Conservation (phyloP, 2,113 vertebrate species). For the Heterochromis multidens region DNA sequence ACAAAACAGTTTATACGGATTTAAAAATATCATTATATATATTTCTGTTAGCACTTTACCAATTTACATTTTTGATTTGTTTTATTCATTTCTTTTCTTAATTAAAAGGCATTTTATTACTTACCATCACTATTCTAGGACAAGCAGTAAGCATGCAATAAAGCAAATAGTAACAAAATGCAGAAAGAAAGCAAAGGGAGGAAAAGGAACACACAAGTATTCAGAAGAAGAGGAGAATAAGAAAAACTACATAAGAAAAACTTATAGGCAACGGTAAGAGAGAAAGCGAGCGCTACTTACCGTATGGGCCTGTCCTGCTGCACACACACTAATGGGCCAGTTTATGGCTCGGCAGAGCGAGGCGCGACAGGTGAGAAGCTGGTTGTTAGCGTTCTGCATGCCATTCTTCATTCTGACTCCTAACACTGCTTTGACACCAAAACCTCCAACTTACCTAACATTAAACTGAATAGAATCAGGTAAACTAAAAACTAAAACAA, state of each 20-base stretch:
- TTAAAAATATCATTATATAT: not conserved
- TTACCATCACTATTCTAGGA: constrained; percentile 40
- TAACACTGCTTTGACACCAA: constrained; percentile 19
- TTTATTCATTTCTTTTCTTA: not conserved
- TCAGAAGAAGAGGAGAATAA: not conserved
- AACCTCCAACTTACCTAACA: not conserved
- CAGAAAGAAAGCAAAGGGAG: not conserved
- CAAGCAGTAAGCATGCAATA: constrained; percentile 69
- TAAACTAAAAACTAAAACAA: not conserved
- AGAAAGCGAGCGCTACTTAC: constrained; percentile 89
- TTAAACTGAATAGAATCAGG: fast-evolving
- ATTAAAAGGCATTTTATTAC: not conserved
- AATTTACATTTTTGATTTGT: not conserved
- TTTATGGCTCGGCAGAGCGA: constrained; percentile 85
- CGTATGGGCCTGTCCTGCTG: constrained; percentile 75
- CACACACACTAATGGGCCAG: constrained; percentile 79
- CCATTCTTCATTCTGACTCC: constrained; percentile 67
- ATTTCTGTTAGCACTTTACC: fast-evolving
- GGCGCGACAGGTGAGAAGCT: constrained; percentile 91
- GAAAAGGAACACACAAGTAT: not conserved
- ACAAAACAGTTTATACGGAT: not conserved
- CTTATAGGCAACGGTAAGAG: constrained; percentile 62
- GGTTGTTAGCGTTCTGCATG: constrained; percentile 97
- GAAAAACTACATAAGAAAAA: not conserved
- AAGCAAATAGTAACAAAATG: constrained; percentile 49